Conservation (phyloP, 2,113 vertebrate species). For the Chaetops frenatus region DNA sequence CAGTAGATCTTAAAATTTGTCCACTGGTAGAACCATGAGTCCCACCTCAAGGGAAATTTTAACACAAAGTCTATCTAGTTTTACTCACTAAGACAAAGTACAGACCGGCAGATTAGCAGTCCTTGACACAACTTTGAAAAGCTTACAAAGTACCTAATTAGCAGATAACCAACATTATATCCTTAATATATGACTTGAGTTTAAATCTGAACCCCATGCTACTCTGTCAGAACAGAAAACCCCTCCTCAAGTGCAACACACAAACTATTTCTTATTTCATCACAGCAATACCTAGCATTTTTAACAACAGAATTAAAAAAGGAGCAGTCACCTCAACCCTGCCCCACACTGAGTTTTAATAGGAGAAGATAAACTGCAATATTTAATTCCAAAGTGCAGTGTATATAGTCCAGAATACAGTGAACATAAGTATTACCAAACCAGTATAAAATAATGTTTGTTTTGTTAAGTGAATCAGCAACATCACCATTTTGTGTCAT, state of each 20-base stretch:
- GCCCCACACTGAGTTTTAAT: background rate
- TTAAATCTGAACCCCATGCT: background rate
- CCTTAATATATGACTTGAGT: background rate
- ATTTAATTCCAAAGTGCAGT: background rate
- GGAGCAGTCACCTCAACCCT: background rate
- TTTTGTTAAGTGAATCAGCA: background rate
- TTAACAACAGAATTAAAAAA: background rate
- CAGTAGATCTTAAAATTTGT: background rate
- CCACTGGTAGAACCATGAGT: background rate
- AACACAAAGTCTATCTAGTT: background rate
- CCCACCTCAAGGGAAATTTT: background rate
- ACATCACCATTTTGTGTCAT: background rate
- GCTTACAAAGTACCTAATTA: background rate
- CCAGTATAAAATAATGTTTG: background rate
- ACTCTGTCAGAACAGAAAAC: background rate
- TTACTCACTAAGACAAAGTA: background rate
- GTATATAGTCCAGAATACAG: background rate
- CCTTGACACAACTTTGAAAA: background rate
- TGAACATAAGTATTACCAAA: background rate
- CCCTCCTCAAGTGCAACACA: background rate
- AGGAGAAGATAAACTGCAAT: background rate
- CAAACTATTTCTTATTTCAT: background rate
- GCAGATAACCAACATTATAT: background rate
- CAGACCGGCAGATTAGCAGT: background rate
- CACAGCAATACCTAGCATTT: background rate